Conservation (phyloP, 2,797 vertebrate genomes). For the Scolopax rusticola region DNA sequence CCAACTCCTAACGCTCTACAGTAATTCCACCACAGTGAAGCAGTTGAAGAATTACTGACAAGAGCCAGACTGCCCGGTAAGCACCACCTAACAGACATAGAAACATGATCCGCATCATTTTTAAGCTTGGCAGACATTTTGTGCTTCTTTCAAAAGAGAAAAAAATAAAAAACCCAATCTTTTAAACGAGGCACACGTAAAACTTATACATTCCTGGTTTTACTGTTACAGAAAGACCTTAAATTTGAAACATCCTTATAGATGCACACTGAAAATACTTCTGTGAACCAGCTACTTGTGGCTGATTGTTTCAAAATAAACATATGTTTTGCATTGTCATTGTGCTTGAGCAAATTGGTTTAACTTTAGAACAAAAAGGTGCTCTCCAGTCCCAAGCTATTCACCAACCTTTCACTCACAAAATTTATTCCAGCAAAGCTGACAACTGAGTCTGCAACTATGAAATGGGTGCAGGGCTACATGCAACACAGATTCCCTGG, state of each 20-base stretch:
- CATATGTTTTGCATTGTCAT: neutral
- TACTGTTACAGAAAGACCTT: conserved; percentile 25
- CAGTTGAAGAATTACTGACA: conserved; percentile 80
- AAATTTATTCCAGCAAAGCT: neutral
- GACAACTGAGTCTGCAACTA: neutral
- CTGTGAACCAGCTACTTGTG: neutral
- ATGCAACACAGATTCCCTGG: neutral
- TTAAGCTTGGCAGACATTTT: conserved; percentile 80
- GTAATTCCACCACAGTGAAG: conserved; percentile 80
- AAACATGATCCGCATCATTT: conserved; percentile 79
- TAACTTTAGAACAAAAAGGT: neutral
- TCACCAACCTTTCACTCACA: neutral
- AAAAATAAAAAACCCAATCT: neutral
- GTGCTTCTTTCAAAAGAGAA: conserved; percentile 26
- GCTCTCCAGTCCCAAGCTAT: neutral
- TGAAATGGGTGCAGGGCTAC: neutral
- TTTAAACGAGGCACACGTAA: conserved; percentile 54
- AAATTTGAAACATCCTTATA: conserved; percentile 19
- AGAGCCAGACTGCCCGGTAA: conserved; percentile 79
- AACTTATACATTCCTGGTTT: conserved; percentile 15
- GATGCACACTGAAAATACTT: neutral
- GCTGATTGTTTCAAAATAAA: neutral
- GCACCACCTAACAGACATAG: conserved; percentile 75
- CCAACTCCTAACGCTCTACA: conserved; percentile 75
- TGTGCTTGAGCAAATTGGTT: neutral